These are phyloP conservation scores for Brachymystax lenok DNA, from an alignment of 2,797 vertebrate genomes.

Conservation along the genomic window DNA sequence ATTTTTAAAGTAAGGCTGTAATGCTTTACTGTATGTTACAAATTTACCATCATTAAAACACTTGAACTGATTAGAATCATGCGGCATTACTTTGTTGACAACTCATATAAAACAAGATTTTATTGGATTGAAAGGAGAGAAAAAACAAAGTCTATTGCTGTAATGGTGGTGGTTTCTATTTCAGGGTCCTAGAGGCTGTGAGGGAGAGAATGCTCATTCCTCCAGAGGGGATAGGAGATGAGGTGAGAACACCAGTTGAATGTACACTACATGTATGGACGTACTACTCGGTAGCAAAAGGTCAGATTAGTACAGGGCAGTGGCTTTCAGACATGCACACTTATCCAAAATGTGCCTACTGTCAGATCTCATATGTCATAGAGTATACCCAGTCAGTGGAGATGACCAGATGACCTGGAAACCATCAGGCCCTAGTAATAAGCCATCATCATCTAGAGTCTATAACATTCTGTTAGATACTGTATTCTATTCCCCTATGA, in stretches of 20 bases:
- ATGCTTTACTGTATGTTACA: background rate
- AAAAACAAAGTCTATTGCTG: background rate
- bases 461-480: background rate
- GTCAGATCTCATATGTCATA: too few species aligned
- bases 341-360: background rate
- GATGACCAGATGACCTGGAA: background rate
- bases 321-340: background rate
- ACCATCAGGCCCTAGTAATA: background rate
- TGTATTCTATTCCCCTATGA: background rate
- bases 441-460: background rate
- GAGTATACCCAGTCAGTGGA: background rate
- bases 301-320: background rate
- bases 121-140: background rate
- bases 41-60: background rate
- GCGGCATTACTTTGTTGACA: background rate
- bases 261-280: background rate
- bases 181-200: constrained; percentile 79
- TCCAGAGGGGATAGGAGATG: constrained; percentile 79
- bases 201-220: constrained; percentile 70
- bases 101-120: background rate
- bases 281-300: background rate
- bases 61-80: background rate
- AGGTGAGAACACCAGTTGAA: constrained; percentile 63
- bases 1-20: too few species aligned
- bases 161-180: background rate